Evolutionary conservation across 1,140 invertebrate genomes (phyloP).

Genomic region (Holotrichia oblita): DNA sequence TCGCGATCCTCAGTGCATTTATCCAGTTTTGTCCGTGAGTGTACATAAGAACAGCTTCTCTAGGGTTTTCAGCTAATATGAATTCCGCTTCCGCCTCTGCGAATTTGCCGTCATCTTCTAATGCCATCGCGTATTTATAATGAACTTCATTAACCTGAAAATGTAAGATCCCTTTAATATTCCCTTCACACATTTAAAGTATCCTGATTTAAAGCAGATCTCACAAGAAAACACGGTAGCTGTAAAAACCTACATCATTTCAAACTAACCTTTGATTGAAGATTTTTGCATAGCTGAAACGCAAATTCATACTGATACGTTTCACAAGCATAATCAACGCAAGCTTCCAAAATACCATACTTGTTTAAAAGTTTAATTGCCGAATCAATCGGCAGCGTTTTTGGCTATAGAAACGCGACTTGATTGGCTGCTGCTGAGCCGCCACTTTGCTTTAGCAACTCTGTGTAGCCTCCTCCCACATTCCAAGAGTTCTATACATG

Average conservation of each 20-base stretch:
- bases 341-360: conserved; percentile 85
- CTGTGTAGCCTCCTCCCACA: conserved; percentile 92
- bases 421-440: conserved; percentile 83
- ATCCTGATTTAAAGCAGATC: not conserved
- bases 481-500: conserved; percentile 59
- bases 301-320: conserved; percentile 93
- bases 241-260: no score
- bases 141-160: conserved; percentile 74
- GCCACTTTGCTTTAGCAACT: conserved; percentile 87
- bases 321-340: conserved; percentile 90
- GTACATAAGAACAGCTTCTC: conserved; percentile 97
- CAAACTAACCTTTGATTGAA: conserved; percentile 54
- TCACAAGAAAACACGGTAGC: no score
- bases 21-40: conserved; percentile 89
- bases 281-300: conserved; percentile 75
- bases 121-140: conserved; percentile 85
- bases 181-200: not conserved
- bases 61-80: conserved; percentile 86
- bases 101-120: conserved; percentile 91
- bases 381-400: conserved; percentile 87
- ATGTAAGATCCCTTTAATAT: not conserved
- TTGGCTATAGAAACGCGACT: conserved; percentile 93
- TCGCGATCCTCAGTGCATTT: conserved; percentile 87
- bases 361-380: conserved; percentile 89
- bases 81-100: conserved; percentile 92